Evolutionary conservation across 2,113 vertebrate genomes (phyloP).

Genomic region (Nicator chloris): DNA sequence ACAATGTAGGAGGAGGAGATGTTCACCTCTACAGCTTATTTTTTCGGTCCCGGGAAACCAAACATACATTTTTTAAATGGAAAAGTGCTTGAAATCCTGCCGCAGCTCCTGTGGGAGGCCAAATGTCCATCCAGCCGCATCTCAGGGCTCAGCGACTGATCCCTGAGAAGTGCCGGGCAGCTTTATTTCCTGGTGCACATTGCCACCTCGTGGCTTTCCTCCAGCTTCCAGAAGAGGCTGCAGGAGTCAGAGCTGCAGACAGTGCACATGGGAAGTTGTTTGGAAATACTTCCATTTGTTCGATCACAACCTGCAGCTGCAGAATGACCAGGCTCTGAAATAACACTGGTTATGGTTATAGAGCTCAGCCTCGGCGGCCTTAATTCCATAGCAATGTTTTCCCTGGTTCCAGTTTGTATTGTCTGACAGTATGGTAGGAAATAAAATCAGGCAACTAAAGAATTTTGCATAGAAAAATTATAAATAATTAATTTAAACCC

Average conservation of each 20-base stretch:
- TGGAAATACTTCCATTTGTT: neutral
- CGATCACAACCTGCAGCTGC: neutral
- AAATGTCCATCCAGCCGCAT: neutral
- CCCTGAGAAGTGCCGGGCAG: accelerated
- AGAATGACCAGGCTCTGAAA: neutral
- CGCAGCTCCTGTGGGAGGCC: neutral
- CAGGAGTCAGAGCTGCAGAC: neutral
- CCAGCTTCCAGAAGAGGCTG: too few species aligned
- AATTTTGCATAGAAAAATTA: neutral
- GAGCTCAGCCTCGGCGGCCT: neutral
- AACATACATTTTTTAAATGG: neutral
- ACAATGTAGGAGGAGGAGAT: neutral
- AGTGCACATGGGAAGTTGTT: neutral
- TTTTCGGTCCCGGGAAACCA: neutral
- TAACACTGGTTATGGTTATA: accelerated
- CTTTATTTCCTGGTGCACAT: slow-evolving; percentile 63
- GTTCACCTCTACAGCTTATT: neutral
- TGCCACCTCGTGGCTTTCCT: slow-evolving; percentile 67
- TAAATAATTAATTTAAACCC: neutral
- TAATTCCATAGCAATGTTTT: accelerated
- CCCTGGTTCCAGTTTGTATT: neutral
- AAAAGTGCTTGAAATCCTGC: neutral
- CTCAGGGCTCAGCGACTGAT: neutral
- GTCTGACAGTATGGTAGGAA: accelerated
- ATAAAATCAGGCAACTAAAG: neutral